phyloP scores from a whole-genome alignment of 2,888 invertebrate species.

The Cataglyphis altisquamis region DNA sequence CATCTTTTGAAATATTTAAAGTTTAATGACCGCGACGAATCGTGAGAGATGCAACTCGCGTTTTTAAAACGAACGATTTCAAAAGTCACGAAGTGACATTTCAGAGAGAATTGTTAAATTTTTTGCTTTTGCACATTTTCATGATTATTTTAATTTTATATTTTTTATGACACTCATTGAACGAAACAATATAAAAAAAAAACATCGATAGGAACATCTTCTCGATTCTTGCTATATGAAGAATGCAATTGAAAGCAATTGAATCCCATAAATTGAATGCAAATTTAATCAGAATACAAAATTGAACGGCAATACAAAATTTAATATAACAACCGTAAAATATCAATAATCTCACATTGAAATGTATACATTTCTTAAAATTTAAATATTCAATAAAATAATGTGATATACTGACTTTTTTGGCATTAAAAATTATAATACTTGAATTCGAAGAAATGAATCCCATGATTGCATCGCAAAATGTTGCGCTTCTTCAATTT shows the following conservation, averaged over 20 bases:
- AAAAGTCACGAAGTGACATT: not conserved
- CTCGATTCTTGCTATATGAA: not conserved
- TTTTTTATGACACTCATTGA: not conserved
- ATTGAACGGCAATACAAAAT: not conserved
- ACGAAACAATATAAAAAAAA: not conserved
- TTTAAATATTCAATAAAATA: not conserved
- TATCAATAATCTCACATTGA: not conserved
- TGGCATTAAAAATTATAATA: not conserved
- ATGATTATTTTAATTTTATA: not conserved
- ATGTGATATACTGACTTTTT: not conserved
- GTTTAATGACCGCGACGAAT: not conserved
- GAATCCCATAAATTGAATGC: not conserved
- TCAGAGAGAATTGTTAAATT: conserved; percentile 6
- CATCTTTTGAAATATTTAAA: not conserved
- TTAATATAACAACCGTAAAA: not conserved
- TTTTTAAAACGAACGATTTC: conserved; percentile 7
- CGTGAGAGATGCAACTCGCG: not conserved
- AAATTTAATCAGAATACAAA: not conserved
- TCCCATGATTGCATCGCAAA: not conserved
- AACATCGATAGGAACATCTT: not conserved
- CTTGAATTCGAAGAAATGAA: not conserved
- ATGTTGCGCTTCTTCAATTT: not conserved
- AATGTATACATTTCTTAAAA: not conserved
- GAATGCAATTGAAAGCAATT: not conserved
- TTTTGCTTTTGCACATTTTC: not conserved